Percentiles rank a stretch among this genome's conserved stretches.
phyloP scores from a whole-genome alignment of 1,140 invertebrate genomes.

The Chlorops oryzae region DNA sequence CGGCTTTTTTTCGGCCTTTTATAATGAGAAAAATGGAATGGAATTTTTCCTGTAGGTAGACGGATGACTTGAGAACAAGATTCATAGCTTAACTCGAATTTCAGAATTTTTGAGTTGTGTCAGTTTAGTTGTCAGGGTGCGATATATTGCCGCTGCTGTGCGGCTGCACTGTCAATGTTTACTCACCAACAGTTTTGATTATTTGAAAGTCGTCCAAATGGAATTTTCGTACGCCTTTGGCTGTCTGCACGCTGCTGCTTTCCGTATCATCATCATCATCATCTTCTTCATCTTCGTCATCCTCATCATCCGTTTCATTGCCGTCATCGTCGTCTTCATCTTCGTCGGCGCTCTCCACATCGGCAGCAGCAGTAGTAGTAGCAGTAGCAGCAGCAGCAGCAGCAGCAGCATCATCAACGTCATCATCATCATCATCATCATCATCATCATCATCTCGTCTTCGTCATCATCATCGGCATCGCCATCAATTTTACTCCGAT shows the following conservation, averaged over 20 bases:
- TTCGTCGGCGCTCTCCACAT: slow-evolving; percentile 23
- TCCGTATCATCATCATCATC: slow-evolving; percentile 24
- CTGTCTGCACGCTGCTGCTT: slow-evolving; percentile 53
- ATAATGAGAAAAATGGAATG: no score
- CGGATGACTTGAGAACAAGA: no score
- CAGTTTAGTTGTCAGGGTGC: no score
- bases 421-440: slow-evolving; percentile 20
- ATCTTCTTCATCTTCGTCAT: slow-evolving; percentile 27
- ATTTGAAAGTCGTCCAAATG: slow-evolving; percentile 72
- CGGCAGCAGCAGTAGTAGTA: slow-evolving; percentile 25
- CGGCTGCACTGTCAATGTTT: no score
- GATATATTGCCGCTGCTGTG: no score
- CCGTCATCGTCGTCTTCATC: slow-evolving; percentile 39
- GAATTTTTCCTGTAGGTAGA: no score
- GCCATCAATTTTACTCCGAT: background rate
- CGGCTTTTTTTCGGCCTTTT: no score
- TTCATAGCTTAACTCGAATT: no score
- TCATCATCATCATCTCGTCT: slow-evolving; percentile 8
- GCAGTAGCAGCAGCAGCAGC: background rate
- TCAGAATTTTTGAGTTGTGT: no score
- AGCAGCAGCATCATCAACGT: slow-evolving; percentile 27
- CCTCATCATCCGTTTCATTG: slow-evolving; percentile 41
- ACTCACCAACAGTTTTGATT: slow-evolving; percentile 74
- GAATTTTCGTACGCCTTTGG: slow-evolving; percentile 62
- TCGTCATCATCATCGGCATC: background rate